Base-by-base conservation (phyloP, 2,888 invertebrate genomes). In the Cylindroiulus punctatus region DNA sequence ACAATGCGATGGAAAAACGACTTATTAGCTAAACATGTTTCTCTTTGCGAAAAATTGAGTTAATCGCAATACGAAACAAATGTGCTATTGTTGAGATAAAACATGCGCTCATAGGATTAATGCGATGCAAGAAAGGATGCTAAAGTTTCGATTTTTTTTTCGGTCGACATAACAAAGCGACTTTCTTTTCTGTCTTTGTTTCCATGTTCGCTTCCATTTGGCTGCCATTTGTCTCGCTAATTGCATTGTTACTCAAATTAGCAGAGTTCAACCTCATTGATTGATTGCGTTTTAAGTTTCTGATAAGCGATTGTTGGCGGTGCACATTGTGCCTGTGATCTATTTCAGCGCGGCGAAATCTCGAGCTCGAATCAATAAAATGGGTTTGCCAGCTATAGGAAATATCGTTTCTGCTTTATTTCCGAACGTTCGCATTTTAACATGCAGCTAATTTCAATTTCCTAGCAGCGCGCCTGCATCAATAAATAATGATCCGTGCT, bases 211-310 rank as follows among this genome's bases (percentile, higher is more conserved):
- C n/a, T 52, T 52, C 7, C 10, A n/a, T n/a, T 10, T 19, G n/a
- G 5, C 52, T n/a, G 52, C n/a, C 52, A 52, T 52, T 52, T 52
- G 52, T 52, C 52, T 52, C 52, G 52, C 52, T 52, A 52, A 52
- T 52, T 52, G 52, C 52, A 52, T 52, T 52, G 52, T 52, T 52
- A 52, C n/a, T 52, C 52, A 52, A 52, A 52, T 52, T 52, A n/a
- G n/a, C 52, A 52, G 52, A n/a, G 52, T 52, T 52, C 52, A 52
- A 52, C 52, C 52, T 12, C n/a, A 52, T 44, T 44, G 44, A 52
- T 52, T 19, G 52, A 52, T 52, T n/a, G 19, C n/a, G 4, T 52
- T 52, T 52, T 52, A 52, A 52, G 52, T 52, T 52, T 52, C 52
- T n/a, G 52, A 52, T 52, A 52, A 52, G n/a, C 52, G 52, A 52